A percentile compares a stretch with the other conserved stretches of the same genome.
Evolutionary conservation across 2,797 vertebrate species (phyloP).

Genomic region (Urocyon cinereoargenteus): DNA sequence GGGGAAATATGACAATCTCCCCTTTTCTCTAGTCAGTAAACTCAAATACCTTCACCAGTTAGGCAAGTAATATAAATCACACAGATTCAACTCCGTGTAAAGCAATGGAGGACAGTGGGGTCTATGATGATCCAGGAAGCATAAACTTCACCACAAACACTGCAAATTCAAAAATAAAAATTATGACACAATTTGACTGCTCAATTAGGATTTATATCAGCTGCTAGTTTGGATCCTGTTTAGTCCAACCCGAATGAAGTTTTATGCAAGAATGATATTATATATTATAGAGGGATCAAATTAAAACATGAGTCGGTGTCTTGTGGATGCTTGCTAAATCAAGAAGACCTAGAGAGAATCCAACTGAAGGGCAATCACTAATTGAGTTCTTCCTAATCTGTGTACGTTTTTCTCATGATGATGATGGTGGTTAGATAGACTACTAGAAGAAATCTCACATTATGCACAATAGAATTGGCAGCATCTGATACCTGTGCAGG

Average conservation of each 20-base stretch:
- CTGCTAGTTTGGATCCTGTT: not conserved
- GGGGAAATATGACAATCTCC: slow-evolving; percentile 32
- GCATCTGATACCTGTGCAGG: not conserved
- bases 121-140: not conserved
- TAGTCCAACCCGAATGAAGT: not conserved
- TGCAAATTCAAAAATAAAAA: not conserved
- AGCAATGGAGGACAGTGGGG: not conserved
- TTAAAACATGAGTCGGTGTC: not conserved
- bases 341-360: not conserved
- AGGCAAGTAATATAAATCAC: not conserved
- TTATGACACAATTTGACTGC: not conserved
- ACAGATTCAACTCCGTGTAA: not conserved
- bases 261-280: not conserved
- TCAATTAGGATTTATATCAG: not conserved
- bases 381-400: not conserved
- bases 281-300: not conserved
- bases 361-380: not conserved
- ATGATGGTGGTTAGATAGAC: not conserved
- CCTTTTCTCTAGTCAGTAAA: not conserved
- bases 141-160: not conserved
- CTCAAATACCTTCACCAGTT: not conserved
- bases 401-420: not conserved
- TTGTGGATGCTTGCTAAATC: not conserved
- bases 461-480: not conserved
- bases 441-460: not conserved